A percentile compares a stretch with the other conserved stretches of the same genome.
Evolutionary conservation across 53 echinoderm and acorn worm genomes (phyloP).

Genomic region (Antedon mediterranea): DNA sequence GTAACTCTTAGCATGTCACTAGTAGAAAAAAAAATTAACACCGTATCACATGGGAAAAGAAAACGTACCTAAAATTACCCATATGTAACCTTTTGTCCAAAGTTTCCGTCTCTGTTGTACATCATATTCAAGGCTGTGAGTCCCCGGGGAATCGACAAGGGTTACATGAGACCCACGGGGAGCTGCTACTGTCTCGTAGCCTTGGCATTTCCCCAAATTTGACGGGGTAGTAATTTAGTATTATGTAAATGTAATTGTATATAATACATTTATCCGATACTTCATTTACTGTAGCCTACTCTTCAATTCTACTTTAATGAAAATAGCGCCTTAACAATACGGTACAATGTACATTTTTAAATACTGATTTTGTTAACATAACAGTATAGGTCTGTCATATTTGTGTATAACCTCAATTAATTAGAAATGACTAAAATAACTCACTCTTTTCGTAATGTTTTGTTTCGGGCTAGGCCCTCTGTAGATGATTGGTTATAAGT

Average conservation of each 20-base stretch:
- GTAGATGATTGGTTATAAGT: no score
- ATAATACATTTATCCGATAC: not conserved
- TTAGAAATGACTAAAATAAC: no score
- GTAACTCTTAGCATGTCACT: not conserved
- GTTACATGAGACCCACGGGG: not conserved
- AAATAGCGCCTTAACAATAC: no score
- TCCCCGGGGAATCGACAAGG: not conserved
- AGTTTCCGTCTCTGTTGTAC: not conserved
- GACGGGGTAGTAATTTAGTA: not conserved
- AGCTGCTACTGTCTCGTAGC: not conserved
- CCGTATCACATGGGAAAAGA: not conserved
- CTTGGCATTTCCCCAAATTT: not conserved
- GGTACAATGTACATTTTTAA: no score
- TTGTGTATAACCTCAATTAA: no score
- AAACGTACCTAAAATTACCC: not conserved
- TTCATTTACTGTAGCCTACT: not conserved
- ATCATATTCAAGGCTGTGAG: not conserved
- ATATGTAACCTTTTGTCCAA: slow-evolving; percentile 1
- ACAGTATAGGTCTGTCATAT: no score
- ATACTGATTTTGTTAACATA: no score
- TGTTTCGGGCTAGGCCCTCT: no score
- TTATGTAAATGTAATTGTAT: not conserved
- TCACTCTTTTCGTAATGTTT: no score
- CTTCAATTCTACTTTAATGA: no score
- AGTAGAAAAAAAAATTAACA: not conserved